Base-by-base conservation (phyloP, 92 coral and sea anemone genomes). In the Epizoanthus rinbou region DNA sequence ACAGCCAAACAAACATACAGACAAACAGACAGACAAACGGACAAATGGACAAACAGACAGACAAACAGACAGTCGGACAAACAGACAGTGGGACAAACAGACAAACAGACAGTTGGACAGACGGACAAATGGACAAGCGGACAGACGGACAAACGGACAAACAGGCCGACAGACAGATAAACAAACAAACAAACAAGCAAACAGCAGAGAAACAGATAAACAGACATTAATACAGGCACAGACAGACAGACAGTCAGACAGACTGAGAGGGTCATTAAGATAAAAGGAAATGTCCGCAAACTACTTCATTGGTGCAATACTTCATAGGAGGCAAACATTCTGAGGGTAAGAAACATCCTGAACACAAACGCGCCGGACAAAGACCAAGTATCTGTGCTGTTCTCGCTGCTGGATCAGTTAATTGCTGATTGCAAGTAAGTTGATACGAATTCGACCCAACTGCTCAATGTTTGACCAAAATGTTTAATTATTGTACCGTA, bases 371-470 rank as follows among this genome's bases (percentile, higher is more conserved):
- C 87, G 64, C 90, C 93, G 5, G 90, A 88, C 43, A 89, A 89
- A 64, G 98, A 95, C 50, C 85, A 89, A 17, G 98, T 95, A 10
- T 82, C 98, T 11, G 88, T 90, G 6, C 87, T 95, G 50, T 90
- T 95, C 79, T 88, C 93, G 6, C 78, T 95, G 41, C 86, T 95
- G 68, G 98, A 95, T 83, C 96, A 93, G 85, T 91, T 95, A 16
- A 95, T 95, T 53, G 87, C 80, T 50, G 98, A 93, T 74, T 95
- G 98, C 88, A 84, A 89, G 98, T 95, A 70, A 31, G 89, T 56
- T 25, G 17, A 33, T 17, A 19, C 31, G 23, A 25, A 54, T 24
- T 78, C 57, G 8, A 43, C 25, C 41, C 15, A 35, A 14, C 19
- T 11, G 43, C 43, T 37, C 43, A 37, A 37, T 37, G 43, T 37